Conservation (phyloP, 2,113 vertebrate species). For the Campylomormyrus numenius region DNA sequence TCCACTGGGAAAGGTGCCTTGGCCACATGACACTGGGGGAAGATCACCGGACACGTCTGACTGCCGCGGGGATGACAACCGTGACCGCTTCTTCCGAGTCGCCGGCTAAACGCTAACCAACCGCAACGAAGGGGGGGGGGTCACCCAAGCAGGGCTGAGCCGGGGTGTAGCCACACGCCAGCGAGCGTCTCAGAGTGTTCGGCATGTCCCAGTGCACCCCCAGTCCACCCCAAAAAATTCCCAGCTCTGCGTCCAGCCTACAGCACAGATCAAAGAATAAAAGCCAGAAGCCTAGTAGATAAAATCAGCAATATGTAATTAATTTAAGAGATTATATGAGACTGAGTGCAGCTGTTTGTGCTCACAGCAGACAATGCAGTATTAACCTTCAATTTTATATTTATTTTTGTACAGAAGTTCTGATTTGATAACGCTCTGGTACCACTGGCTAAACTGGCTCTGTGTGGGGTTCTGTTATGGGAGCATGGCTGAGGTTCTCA, state of each 20-base stretch:
- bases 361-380: not conserved
- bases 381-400: not conserved
- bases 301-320: not conserved
- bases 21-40: not conserved
- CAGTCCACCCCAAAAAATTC: not conserved
- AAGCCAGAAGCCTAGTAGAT: not conserved
- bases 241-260: not conserved
- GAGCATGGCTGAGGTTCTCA: not conserved
- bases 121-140: not conserved
- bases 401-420: not conserved
- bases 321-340: not conserved
- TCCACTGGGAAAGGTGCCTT: not conserved
- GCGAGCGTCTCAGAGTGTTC: not conserved
- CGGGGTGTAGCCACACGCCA: not conserved
- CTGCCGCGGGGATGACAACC: not conserved
- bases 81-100: not conserved
- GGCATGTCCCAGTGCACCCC: not conserved
- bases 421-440: not conserved
- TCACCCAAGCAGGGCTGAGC: not conserved
- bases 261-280: not conserved
- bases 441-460: not conserved
- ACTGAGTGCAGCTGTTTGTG: not conserved
- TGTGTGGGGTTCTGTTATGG: not conserved
- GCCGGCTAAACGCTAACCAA: not conserved
- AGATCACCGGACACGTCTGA: not conserved